Base-by-base conservation (phyloP, 1,140 invertebrate genomes). In the Lethrus apterus region DNA sequence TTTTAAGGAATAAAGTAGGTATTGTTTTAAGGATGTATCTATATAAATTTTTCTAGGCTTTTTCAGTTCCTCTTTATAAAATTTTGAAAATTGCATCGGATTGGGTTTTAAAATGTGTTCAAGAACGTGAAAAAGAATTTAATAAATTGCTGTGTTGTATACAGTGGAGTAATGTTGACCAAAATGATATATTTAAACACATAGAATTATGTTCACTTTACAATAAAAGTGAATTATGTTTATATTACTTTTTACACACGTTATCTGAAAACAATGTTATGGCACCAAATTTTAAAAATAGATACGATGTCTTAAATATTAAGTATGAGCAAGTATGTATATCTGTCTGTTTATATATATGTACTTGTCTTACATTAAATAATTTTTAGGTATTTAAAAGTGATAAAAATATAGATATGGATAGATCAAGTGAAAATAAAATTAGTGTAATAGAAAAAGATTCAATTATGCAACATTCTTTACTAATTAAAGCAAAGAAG, bases 181-280 rank as follows among this genome's bases (percentile, higher is more conserved):
- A 64, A 10, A 55, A 59, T 38, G 59, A 65, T 38, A 65, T 75
- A 38, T 67, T 70, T 19, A 70, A 70, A 40, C 68, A 71, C 54
- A 59, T 75, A 21, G 75, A 77, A 48, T 67, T 63, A 20, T 71
- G 73, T 41, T 63, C 66, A 10, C 59, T 79, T 13, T 75, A 68
- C 53, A 59, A 55, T 14, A 68, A 69, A 32, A 75, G 71, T 50
- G 71, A 75, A 55, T 54, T 66, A 21, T 75, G 68, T 52, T 63
- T 67, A 40, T 80, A 73, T 58, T 69, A 76, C 46, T 60, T 82
- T 44, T 60, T 83, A 15, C 69, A 78, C 50, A 70, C 69, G 48
- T 63, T 83, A 43, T 67, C 71, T 46, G 72, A 76, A 47, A 75
- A 75, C 56, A 69, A 69, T 47, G 66, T 78, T 50, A 67, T 74